These are phyloP conservation scores for Parapsyche elsis DNA, from an alignment of 1,140 invertebrate species.

Conservation along the genomic window DNA sequence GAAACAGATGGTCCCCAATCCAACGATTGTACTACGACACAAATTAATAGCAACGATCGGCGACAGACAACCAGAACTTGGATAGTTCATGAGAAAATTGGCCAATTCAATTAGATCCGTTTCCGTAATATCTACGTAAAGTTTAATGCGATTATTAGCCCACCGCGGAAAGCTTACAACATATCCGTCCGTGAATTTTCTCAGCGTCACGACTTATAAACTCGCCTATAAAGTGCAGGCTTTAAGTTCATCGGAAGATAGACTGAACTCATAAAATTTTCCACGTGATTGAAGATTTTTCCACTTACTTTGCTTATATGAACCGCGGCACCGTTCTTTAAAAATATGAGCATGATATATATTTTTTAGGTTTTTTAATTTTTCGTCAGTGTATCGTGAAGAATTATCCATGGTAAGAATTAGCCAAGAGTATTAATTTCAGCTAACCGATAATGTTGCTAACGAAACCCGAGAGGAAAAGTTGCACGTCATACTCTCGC, in stretches of 20 bases:
- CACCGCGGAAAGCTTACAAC: too few species aligned
- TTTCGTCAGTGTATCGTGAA: background rate
- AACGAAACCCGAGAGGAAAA: constrained; percentile 14
- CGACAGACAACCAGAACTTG: background rate
- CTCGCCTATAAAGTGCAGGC: constrained; percentile 44
- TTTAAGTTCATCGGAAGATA: constrained; percentile 46
- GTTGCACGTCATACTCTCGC: background rate
- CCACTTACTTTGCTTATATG: constrained; percentile 37
- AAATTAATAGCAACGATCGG: background rate
- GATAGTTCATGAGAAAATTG: background rate
- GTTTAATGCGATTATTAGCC: background rate
- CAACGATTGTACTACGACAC: constrained; percentile 15
- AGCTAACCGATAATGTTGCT: background rate
- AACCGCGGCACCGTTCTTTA: background rate
- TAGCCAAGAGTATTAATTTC: background rate
- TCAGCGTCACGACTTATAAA: constrained; percentile 29
- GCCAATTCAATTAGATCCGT: background rate
- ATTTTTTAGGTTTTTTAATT: background rate
- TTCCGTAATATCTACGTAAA: background rate
- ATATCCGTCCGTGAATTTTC: background rate
- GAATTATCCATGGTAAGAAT: too few species aligned
- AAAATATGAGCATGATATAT: too few species aligned
- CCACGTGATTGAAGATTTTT: constrained; percentile 44
- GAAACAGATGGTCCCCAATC: constrained; percentile 39
- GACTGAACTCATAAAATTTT: constrained; percentile 45